Percentiles rank a stretch among this genome's conserved stretches.
These are phyloP conservation scores for Strigamia transsilvanica DNA, from an alignment of 2,888 invertebrate species.

Conservation along the genomic window DNA sequence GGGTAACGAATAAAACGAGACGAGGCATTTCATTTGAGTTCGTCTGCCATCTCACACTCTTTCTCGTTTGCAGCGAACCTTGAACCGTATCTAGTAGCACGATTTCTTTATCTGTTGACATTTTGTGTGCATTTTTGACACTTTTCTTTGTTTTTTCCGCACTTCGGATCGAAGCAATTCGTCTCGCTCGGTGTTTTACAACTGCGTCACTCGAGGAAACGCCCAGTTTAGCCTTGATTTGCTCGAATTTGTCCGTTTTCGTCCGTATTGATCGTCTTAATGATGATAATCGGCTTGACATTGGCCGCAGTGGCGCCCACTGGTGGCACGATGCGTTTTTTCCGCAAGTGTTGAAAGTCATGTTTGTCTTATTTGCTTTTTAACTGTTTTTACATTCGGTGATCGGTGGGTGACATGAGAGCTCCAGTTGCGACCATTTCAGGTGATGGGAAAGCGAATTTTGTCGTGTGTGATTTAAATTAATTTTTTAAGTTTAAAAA, in stretches of 20 bases:
- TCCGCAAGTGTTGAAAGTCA: neutral
- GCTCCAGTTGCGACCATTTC: slow-evolving; percentile 38
- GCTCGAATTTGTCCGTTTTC: neutral
- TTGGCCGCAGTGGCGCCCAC: neutral
- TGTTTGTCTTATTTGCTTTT: neutral
- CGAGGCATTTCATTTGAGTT: slow-evolving; percentile 13
- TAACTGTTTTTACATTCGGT: neutral
- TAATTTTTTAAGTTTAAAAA: no score
- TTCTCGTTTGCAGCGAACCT: neutral
- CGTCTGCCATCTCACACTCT: neutral
- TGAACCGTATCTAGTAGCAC: neutral
- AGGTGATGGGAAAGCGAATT: neutral
- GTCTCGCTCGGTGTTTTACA: neutral
- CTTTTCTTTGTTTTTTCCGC: neutral
- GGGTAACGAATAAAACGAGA: slow-evolving; percentile 26
- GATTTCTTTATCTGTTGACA: neutral
- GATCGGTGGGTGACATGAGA: slow-evolving; percentile 1
- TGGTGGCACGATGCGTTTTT: neutral
- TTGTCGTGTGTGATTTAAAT: no score
- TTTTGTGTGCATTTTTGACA: neutral
- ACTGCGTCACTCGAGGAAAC: slow-evolving; percentile 28
- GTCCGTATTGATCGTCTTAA: neutral
- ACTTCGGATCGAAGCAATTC: neutral
- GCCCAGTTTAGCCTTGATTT: neutral
- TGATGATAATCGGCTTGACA: neutral